Evolutionary conservation across 2,888 invertebrate species (phyloP), one percentile per base, ranked within the genome.

Genomic region (Iselma pallidipennis): DNA sequence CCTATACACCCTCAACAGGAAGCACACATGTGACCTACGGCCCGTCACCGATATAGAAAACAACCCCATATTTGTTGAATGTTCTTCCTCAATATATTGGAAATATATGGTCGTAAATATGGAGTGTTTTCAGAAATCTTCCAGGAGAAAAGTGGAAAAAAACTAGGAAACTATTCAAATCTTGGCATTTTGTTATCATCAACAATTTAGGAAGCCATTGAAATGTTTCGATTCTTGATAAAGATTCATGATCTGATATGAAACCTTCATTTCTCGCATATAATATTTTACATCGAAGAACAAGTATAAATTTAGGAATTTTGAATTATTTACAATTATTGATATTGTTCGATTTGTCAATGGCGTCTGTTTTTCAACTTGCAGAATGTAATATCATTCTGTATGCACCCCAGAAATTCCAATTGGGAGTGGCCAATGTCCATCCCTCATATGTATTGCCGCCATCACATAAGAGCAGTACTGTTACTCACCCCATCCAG

Each of bases 11-110:
- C 65, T 61, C 59, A 66, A 69, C 71, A 68, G 71, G 71, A 71
- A 71, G 66, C 65, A 63, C 69, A 70, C 66, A 71, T 71, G 69
- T 71, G 71, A 71, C 68, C 66, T 67, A 33, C 31, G 31, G 31
- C 31, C 31, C n/a, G 31, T 16, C 37, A 37, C 37, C 37, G 4
- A 37, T 37, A 16, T 37, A 37, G 29, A 50, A 50, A 50, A 19
- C 29, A 26, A 10, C 25, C 49, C 49, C 29, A 16, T 25, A 19
- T 26, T 50, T 29, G 25, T 28, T 50, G 10, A 19, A 14, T 26
- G 14, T 26, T 25, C 26, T 14, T 49, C 50, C 49, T 14, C 26
- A 25, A 14, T 25, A 49, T 49, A 49, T 28, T 29, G 29, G 16
- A 29, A 50, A 50, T 37, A 7, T 37, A 16, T 2, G n/a, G n/a